Conservation (phyloP, 2,113 vertebrate species). For the Oryzias melastigma region DNA sequence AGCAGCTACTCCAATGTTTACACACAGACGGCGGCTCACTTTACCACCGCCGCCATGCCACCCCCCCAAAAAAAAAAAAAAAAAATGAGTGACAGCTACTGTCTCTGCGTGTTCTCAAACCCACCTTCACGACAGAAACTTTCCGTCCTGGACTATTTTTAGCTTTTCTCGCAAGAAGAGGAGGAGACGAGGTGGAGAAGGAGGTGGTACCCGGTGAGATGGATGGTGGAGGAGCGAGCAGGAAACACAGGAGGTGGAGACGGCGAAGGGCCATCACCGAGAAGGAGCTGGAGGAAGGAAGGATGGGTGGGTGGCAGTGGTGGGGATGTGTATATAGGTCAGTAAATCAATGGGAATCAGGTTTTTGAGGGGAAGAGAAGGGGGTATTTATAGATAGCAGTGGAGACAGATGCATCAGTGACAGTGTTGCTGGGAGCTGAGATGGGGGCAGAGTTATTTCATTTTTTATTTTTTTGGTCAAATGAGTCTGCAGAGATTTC, state of each 20-base stretch:
- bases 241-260: constrained; percentile 43
- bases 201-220: constrained; percentile 43
- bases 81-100: constrained; percentile 42
- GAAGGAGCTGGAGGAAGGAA: constrained; percentile 43
- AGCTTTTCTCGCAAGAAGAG: constrained; percentile 45
- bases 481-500: constrained; percentile 58
- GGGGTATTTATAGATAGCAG: constrained; percentile 74
- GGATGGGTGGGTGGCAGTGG: constrained; percentile 43
- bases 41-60: constrained; percentile 38
- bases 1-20: constrained; percentile 63
- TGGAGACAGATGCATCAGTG: constrained; percentile 69
- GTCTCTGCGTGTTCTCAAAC: constrained; percentile 41
- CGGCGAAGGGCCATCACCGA: constrained; percentile 50
- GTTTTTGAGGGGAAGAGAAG: constrained; percentile 74
- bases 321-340: constrained; percentile 78
- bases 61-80: constrained; percentile 38
- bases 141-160: constrained; percentile 68
- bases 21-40: constrained; percentile 43
- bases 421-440: constrained; percentile 53
- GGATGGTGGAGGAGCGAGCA: constrained; percentile 28
- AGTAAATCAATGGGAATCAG: constrained; percentile 83
- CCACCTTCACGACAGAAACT: constrained; percentile 59
- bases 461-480: constrained; percentile 23
- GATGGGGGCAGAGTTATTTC: constrained; percentile 1
- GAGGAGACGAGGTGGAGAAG: constrained; percentile 40